A percentile compares a stretch with the other conserved stretches of the same genome.
phyloP scores from a whole-genome alignment of 2,797 vertebrate species.

The Coracias cyanogaster region DNA sequence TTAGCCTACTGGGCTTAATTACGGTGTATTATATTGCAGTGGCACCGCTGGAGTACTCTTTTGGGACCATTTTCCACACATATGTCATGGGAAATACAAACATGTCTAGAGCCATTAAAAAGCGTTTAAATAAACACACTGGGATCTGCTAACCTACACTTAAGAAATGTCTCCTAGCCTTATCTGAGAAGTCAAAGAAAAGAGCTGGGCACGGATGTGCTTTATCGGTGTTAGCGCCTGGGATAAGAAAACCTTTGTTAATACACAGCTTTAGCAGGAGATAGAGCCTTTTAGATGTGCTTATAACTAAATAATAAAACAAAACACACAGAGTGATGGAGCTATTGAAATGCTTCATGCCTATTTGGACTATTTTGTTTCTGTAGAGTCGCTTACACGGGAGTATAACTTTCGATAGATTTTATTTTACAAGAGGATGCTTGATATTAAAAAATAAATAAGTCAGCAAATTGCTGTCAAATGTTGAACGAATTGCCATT shows the following conservation, averaged over 20 bases:
- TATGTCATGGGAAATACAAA: not conserved
- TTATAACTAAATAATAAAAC: not conserved
- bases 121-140: not conserved
- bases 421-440: not conserved
- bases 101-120: not conserved
- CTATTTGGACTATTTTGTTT: not conserved
- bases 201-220: not conserved
- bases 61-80: not conserved
- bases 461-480: not conserved
- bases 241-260: not conserved
- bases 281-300: not conserved
- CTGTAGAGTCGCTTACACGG: not conserved
- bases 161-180: not conserved
- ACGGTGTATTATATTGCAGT: accelerated
- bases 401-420: not conserved
- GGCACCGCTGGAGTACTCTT: not conserved
- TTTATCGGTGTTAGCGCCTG: not conserved
- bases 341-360: not conserved
- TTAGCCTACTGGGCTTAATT: not conserved
- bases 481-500: not conserved
- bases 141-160: not conserved
- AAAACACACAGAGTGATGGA: not conserved
- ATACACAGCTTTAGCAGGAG: not conserved
- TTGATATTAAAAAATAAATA: not conserved
- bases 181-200: not conserved